Evolutionary conservation across 2,113 vertebrate genomes (phyloP).

Genomic region (Gracilinanus agilis): DNA sequence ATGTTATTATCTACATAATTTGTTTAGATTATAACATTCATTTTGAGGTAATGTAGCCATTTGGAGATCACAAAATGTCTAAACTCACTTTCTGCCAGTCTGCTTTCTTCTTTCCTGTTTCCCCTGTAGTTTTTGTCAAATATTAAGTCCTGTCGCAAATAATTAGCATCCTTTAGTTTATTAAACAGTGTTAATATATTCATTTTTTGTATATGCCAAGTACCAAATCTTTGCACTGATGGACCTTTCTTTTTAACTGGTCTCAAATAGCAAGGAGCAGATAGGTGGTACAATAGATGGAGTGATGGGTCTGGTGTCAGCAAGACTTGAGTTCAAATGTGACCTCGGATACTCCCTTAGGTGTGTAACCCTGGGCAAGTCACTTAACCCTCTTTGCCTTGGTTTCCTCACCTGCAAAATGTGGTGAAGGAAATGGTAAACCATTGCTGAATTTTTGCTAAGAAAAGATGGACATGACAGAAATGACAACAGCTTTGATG

Average conservation of each 20-base stretch:
- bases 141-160: not conserved
- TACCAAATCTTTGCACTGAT: not conserved
- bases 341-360: not conserved
- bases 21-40: not conserved
- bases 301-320: not conserved
- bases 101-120: not conserved
- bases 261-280: not conserved
- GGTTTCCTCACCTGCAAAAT: not conserved
- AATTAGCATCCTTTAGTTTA: not conserved
- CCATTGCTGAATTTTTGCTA: not conserved
- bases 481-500: not conserved
- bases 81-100: not conserved
- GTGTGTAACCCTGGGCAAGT: not conserved
- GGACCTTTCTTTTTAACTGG: not conserved
- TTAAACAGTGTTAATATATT: not conserved
- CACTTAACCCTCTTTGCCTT: not conserved
- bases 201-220: not conserved
- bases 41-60: not conserved
- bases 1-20: not conserved
- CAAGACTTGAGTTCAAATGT: not conserved
- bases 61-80: not conserved
- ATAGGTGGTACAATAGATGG: not conserved
- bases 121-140: not conserved
- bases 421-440: not conserved
- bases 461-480: not conserved